Evolutionary conservation across 2,113 vertebrate genomes (phyloP).

Genomic region (Passer montanus): DNA sequence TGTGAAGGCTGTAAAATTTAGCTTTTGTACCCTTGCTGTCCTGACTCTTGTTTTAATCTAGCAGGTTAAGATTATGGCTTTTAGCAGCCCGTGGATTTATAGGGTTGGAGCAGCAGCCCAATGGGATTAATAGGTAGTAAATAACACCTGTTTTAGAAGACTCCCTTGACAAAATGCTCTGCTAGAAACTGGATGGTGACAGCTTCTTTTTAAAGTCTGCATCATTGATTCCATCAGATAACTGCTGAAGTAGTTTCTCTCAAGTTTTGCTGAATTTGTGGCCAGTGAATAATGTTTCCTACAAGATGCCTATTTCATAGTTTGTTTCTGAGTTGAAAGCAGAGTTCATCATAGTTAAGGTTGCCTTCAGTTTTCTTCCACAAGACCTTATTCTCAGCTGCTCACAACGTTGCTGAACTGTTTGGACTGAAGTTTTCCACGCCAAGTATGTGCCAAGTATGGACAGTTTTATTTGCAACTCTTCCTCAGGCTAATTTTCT

Average conservation of each 20-base stretch:
- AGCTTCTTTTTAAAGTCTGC: neutral
- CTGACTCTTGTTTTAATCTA: neutral
- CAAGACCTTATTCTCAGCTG: conserved; percentile 6
- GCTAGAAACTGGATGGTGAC: neutral
- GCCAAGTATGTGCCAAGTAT: conserved; percentile 67
- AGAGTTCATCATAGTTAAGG: neutral
- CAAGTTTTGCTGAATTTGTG: neutral
- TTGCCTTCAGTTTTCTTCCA: neutral
- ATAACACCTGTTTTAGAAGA: neutral
- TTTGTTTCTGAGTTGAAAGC: neutral
- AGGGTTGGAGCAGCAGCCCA: neutral
- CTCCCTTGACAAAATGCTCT: neutral
- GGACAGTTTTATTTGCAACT: conserved; percentile 30
- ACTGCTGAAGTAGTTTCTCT: neutral
- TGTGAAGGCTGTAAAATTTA: neutral
- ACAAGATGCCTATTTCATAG: neutral
- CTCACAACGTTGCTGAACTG: neutral
- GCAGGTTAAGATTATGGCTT: neutral
- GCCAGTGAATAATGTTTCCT: neutral
- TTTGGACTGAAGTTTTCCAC: conserved; percentile 55
- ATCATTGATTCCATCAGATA: neutral
- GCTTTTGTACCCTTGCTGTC: neutral
- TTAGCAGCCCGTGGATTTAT: neutral
- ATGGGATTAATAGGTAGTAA: neutral
- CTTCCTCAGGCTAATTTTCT: conserved; percentile 21